Evolutionary conservation across 2,113 vertebrate genomes (phyloP).

Genomic region (Stomatorhinus ivindoensis): DNA sequence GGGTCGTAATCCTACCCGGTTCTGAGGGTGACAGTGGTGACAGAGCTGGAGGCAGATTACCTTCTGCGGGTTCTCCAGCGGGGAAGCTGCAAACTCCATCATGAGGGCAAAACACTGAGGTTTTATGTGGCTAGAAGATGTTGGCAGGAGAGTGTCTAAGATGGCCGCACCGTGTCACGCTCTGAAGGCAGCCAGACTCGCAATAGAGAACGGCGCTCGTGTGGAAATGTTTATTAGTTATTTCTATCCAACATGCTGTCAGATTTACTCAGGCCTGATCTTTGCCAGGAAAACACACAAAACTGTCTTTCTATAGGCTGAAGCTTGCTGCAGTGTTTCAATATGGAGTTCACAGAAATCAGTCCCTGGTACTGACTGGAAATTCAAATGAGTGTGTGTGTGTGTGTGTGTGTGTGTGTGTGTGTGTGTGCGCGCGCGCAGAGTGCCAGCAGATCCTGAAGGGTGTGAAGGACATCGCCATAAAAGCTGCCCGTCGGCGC

Average conservation of each 20-base stretch:
- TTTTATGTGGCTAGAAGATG: not conserved
- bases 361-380: not conserved
- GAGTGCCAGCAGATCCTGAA: conserved; percentile 66
- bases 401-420: not conserved
- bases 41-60: not conserved
- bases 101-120: not conserved
- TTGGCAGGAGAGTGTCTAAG: not conserved
- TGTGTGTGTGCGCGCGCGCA: conserved; percentile 14
- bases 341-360: not conserved
- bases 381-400: not conserved
- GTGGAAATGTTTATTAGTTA: not conserved
- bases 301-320: no score
- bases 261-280: not conserved
- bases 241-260: not conserved
- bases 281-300: no score
- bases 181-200: not conserved
- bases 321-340: no score
- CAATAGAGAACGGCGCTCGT: not conserved
- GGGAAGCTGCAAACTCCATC: no score
- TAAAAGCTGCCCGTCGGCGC: conserved; percentile 62
- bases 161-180: not conserved
- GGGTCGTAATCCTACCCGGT: not conserved
- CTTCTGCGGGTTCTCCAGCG: not conserved
- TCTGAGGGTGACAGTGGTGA: not conserved
- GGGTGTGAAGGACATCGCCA: conserved; percentile 61